A percentile compares a stretch with the other conserved stretches of the same genome.
Conservation (phyloP, 2,113 vertebrate species). For the Mus pahari region DNA sequence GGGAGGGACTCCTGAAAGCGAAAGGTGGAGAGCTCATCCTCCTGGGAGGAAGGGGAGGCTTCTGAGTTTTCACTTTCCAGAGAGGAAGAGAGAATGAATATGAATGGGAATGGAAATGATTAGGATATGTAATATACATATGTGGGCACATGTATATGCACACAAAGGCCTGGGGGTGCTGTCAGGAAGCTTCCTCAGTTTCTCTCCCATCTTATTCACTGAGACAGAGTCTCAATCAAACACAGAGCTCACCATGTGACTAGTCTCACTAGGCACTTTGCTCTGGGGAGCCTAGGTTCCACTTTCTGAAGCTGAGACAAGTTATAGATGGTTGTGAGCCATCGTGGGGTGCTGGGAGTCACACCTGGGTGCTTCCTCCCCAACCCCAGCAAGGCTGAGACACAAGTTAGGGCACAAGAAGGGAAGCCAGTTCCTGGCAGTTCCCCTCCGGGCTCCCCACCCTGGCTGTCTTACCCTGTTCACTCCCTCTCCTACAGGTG, state of each 20-base stretch:
- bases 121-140: too few species aligned
- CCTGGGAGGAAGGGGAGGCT: too few species aligned
- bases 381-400: neutral
- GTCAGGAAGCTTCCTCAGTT: neutral
- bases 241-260: neutral
- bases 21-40: neutral
- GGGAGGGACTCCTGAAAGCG: neutral
- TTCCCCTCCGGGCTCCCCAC: neutral
- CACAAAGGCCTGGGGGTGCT: neutral
- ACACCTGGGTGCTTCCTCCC: neutral
- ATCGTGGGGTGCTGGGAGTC: neutral
- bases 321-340: neutral
- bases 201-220: neutral
- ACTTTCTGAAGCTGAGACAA: neutral
- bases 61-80: neutral
- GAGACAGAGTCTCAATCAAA: neutral
- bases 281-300: neutral
- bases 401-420: neutral
- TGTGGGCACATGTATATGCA: neutral
- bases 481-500: neutral
- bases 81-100: neutral
- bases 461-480: neutral
- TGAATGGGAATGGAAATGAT: too few species aligned
- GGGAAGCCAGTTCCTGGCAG: rapidly evolving
- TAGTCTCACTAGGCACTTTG: neutral